Conservation (phyloP, 2,888 invertebrate species). For the Dryococelus australis region DNA sequence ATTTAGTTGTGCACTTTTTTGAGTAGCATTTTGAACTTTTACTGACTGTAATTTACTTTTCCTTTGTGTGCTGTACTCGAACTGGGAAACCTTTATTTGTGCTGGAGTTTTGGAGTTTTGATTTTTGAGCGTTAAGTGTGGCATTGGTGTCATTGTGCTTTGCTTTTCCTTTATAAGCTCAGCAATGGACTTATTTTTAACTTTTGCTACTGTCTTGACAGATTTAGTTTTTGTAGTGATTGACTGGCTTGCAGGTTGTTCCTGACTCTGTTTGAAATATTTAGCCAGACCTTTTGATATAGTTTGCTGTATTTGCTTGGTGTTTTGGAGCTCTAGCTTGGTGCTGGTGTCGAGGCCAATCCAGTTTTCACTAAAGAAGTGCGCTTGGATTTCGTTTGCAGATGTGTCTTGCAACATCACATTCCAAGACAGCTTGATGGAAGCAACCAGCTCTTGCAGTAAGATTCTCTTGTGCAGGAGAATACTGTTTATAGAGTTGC, state of each 20-base stretch:
- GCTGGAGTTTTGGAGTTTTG: background rate
- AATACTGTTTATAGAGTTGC: conserved; percentile 70
- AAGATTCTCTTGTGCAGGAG: conserved; percentile 61
- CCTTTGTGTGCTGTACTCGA: background rate
- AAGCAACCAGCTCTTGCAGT: conserved; percentile 12
- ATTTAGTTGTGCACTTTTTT: background rate
- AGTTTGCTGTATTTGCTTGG: background rate
- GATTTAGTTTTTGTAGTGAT: background rate
- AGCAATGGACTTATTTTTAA: background rate
- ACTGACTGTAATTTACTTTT: background rate
- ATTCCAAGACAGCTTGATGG: conserved; percentile 45
- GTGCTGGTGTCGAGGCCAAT: conserved; percentile 50
- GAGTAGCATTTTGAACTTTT: background rate
- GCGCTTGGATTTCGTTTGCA: conserved; percentile 61
- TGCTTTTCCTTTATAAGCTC: background rate
- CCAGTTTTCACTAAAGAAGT: conserved; percentile 67
- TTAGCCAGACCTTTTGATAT: background rate
- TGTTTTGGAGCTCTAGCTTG: conserved; percentile 24
- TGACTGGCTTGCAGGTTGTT: background rate
- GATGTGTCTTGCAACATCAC: conserved; percentile 58
- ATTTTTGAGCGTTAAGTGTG: background rate
- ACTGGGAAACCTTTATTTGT: background rate
- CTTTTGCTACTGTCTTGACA: background rate
- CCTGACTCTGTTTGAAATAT: background rate
- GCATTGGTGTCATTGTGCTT: background rate